Conservation (phyloP, 2,797 vertebrate genomes). For the Crypturellus tataupa region DNA sequence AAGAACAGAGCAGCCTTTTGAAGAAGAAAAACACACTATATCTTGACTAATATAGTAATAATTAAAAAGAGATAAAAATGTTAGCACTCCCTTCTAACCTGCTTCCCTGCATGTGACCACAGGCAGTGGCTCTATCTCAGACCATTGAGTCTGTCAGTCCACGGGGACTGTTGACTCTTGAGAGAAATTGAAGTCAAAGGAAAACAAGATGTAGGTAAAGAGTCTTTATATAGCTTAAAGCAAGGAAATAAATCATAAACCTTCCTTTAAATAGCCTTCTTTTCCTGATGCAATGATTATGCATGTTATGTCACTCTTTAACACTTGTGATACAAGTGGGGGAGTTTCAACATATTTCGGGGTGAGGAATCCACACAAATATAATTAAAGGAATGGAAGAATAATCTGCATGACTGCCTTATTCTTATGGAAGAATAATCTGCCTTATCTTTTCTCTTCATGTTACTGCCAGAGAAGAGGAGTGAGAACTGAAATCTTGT, state of each 20-base stretch:
- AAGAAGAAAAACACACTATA: not conserved
- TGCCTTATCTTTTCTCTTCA: not conserved
- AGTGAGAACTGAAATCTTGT: not conserved
- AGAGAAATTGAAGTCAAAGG: not conserved
- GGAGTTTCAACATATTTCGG: not conserved
- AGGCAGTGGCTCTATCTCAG: not conserved
- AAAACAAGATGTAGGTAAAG: not conserved
- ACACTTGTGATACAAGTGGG: not conserved
- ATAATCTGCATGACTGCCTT: not conserved
- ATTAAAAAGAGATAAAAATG: not conserved
- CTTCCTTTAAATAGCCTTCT: not conserved
- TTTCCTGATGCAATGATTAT: not conserved
- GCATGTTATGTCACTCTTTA: not conserved
- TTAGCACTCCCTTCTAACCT: not conserved
- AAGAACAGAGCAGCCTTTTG: not conserved
- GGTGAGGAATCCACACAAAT: not conserved
- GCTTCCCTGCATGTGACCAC: not conserved
- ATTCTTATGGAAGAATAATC: too few species aligned
- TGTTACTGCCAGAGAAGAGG: not conserved
- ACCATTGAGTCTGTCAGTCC: not conserved
- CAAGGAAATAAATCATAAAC: not conserved
- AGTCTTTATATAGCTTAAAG: not conserved
- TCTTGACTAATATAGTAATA: too few species aligned
- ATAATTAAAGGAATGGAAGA: not conserved
- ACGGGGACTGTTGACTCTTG: not conserved